Percentiles rank a stretch among this genome's conserved stretches.
phyloP scores from a whole-genome alignment of 2,888 invertebrate species.

The Sinelater perroti region DNA sequence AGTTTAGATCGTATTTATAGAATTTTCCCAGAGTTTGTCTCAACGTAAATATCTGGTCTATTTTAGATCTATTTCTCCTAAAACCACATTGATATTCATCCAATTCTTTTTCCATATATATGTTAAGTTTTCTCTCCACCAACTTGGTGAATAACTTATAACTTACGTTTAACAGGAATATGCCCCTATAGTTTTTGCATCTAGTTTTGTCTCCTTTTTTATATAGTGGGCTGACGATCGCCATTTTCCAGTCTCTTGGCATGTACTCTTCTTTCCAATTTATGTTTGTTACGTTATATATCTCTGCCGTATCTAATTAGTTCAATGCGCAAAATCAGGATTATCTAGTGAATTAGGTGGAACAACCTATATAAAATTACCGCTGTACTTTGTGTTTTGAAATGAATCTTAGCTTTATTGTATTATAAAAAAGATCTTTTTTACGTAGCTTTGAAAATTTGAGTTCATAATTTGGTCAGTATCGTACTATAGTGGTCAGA shows the following conservation, averaged over 20 bases:
- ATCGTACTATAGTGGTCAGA: too few relatives aligned
- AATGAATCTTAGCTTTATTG: too few relatives aligned
- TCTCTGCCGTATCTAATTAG: slow-evolving; percentile 23
- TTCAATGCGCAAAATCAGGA: too few relatives aligned
- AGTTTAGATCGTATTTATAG: slow-evolving; percentile 14
- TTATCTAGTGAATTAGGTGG: too few relatives aligned
- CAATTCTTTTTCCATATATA: slow-evolving; percentile 25
- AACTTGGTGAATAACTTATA: slow-evolving; percentile 29
- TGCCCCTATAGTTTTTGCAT: slow-evolving; percentile 19
- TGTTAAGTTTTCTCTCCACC: slow-evolving; percentile 19
- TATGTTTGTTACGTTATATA: slow-evolving; percentile 16
- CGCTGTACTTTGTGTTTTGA: too few relatives aligned
- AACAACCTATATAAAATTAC: too few relatives aligned
- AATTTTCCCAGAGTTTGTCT: slow-evolving; percentile 20
- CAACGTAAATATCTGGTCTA: slow-evolving; percentile 27
- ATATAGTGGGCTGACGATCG: slow-evolving; percentile 24
- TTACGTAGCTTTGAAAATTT: too few relatives aligned
- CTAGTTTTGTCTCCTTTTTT: slow-evolving; percentile 20
- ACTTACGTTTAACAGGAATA: slow-evolving; percentile 21
- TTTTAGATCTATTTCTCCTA: slow-evolving; percentile 7
- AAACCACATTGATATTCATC: slow-evolving; percentile 4
- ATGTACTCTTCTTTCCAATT: slow-evolving; percentile 19
- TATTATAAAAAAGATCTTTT: too few relatives aligned
- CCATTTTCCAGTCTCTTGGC: slow-evolving; percentile 29
- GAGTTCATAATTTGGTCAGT: too few relatives aligned